Evolutionary conservation across 1,140 invertebrate genomes (phyloP).

Genomic region (Drosophila willistoni): DNA sequence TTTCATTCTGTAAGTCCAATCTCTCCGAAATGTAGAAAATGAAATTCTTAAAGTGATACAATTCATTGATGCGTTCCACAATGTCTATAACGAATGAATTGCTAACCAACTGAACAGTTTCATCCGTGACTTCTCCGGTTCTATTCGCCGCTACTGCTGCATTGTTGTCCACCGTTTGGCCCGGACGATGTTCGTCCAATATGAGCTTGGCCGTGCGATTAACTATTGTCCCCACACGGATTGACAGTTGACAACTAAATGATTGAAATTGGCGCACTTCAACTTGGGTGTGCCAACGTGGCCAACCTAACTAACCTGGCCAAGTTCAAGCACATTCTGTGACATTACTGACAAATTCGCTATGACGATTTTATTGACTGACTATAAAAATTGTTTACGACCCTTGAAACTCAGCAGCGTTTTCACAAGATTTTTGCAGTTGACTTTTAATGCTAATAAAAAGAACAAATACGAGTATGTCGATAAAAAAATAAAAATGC

Average conservation of each 20-base stretch:
- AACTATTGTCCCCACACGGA: constrained; percentile 47
- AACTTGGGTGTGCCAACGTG: constrained; percentile 27
- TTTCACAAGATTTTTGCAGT: background rate
- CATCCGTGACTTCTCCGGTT: background rate
- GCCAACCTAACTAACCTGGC: background rate
- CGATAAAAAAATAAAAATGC: background rate
- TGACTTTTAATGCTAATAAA: background rate
- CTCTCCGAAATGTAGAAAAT: constrained; percentile 72
- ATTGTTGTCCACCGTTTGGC: background rate
- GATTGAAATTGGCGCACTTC: constrained; percentile 36
- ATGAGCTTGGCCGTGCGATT: constrained; percentile 45
- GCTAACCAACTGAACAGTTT: constrained; percentile 35
- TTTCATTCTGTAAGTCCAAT: constrained; percentile 43
- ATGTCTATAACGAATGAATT: constrained; percentile 59
- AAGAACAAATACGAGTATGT: background rate
- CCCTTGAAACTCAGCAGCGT: constrained; percentile 28
- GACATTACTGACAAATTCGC: constrained; percentile 16
- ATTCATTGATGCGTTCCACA: constrained; percentile 39
- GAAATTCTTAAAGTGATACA: constrained; percentile 67
- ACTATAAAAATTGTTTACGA: constrained; percentile 11
- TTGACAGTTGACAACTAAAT: constrained; percentile 48
- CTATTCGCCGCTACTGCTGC: background rate
- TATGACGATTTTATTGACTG: constrained; percentile 14
- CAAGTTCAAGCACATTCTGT: constrained; percentile 19
- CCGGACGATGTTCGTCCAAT: constrained; percentile 23